Percentiles rank a stretch among this genome's conserved stretches.
Conservation (phyloP, 2,888 invertebrate genomes). For the Augiades crinisus region DNA sequence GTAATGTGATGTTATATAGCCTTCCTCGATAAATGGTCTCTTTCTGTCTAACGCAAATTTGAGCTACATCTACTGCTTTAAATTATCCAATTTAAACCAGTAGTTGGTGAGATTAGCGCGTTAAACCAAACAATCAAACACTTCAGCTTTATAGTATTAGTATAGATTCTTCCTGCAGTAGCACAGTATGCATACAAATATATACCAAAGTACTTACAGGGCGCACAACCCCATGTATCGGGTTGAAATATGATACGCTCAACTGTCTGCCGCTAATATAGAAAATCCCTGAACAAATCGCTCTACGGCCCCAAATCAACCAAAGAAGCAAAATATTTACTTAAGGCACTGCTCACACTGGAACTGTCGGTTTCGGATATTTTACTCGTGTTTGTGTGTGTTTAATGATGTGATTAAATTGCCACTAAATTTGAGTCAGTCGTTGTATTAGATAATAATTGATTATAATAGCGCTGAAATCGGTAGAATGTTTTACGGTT, state of each 20-base stretch:
- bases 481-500: too few species aligned
- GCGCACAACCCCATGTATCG: slow-evolving; percentile 3
- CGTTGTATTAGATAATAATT: too few species aligned
- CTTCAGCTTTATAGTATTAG: too few species aligned
- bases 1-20: not conserved
- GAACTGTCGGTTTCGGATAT: not conserved
- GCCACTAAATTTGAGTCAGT: too few species aligned
- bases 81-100: too few species aligned
- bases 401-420: not conserved
- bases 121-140: too few species aligned
- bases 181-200: not conserved
- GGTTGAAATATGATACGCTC: slow-evolving; percentile 24
- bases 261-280: slow-evolving; percentile 35
- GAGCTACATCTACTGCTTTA: too few species aligned
- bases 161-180: too few species aligned
- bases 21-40: too few species aligned
- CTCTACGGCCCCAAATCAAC: slow-evolving; percentile 50
- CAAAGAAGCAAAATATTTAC: slow-evolving; percentile 37
- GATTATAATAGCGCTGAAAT: too few species aligned
- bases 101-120: too few species aligned
- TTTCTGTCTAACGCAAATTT: too few species aligned
- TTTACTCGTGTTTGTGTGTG: not conserved
- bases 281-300: slow-evolving; percentile 48
- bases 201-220: not conserved
- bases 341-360: slow-evolving; percentile 8